Percentiles rank a stretch among this genome's conserved stretches.
These are phyloP conservation scores for Pontoporia blainvillei DNA, from an alignment of 2,113 vertebrate species.

Conservation along the genomic window DNA sequence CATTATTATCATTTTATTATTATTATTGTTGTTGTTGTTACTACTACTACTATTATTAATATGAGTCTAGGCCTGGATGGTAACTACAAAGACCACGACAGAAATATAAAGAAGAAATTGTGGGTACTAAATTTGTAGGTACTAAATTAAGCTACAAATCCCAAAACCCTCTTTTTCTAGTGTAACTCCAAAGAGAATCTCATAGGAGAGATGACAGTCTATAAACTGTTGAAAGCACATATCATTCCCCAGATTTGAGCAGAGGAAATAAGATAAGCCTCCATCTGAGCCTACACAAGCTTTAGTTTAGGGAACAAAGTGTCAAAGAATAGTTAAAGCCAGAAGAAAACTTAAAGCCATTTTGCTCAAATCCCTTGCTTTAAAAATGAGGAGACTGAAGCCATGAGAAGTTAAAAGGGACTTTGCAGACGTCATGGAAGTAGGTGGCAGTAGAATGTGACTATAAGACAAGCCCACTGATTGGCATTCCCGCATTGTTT, in stretches of 20 bases:
- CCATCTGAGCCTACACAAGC: neutral
- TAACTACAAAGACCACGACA: rapidly evolving
- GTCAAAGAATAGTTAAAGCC: neutral
- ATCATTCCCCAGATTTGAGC: neutral
- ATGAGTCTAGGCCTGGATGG: neutral
- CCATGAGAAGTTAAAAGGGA: neutral
- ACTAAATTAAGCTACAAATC: neutral
- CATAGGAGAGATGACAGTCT: neutral
- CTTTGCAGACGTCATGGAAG: neutral
- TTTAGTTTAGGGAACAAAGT: neutral
- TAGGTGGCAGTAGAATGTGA: neutral
- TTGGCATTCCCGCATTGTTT: neutral
- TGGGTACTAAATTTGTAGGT: neutral
- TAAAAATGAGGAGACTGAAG: neutral
- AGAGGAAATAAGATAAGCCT: neutral
- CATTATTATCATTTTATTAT: neutral
- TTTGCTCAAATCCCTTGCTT: neutral
- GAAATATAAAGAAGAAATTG: neutral
- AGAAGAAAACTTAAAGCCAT: neutral
- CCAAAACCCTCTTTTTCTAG: neutral
- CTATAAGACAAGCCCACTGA: rapidly evolving
- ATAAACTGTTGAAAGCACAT: neutral
- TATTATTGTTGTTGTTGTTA: neutral
- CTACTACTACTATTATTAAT: neutral
- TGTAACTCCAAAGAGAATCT: neutral